phyloP scores from a whole-genome alignment of 2,797 vertebrate genomes.

The Perodicticus potto region DNA sequence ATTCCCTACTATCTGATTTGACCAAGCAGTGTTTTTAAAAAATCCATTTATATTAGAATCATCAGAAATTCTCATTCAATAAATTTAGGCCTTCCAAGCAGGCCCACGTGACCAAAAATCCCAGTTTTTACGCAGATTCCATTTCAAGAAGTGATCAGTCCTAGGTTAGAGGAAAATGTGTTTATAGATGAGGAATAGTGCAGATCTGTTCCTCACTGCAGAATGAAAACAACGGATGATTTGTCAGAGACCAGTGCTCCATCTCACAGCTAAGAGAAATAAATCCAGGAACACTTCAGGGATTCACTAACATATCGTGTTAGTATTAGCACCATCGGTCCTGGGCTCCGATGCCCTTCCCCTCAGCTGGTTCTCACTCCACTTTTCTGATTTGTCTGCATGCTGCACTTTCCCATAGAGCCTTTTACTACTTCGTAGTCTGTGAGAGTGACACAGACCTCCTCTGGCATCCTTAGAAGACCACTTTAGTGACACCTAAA shows the following conservation, averaged over 20 bases:
- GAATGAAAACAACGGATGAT: background rate
- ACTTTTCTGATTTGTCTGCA: background rate
- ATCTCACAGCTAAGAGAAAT: background rate
- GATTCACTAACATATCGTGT: background rate
- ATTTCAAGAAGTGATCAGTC: background rate
- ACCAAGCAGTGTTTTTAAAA: background rate
- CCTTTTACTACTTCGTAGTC: background rate
- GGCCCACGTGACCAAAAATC: background rate
- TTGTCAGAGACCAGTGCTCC: background rate
- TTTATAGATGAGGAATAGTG: background rate
- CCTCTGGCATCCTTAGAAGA: background rate
- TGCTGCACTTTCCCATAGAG: background rate
- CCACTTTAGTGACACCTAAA: background rate
- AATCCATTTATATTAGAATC: background rate
- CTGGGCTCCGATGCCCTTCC: rapidly evolving
- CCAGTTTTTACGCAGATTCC: background rate
- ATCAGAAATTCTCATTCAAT: background rate
- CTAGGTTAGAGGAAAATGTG: background rate
- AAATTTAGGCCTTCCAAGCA: background rate
- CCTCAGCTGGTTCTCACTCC: background rate
- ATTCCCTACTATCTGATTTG: background rate
- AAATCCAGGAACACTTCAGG: background rate
- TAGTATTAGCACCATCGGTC: background rate
- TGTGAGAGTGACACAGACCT: background rate
- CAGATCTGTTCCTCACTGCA: background rate